Base-by-base conservation (phyloP, 2,888 invertebrate species). In the Tetranychus truncatus region DNA sequence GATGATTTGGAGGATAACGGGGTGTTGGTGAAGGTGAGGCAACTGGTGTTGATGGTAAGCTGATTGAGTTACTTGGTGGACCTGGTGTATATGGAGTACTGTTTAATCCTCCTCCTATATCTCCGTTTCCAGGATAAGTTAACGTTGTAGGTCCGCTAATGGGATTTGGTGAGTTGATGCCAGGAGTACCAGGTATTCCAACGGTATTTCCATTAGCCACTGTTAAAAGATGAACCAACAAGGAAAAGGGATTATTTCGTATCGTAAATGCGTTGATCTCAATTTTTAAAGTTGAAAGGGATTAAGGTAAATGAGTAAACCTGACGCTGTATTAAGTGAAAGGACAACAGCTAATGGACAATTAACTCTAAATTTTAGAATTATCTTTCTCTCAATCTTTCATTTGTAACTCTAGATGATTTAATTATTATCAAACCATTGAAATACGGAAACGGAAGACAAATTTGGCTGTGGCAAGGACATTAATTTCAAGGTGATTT, bases 1-100 rank as follows among this genome's bases (percentile, higher is more conserved):
- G 94, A 84, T 95, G 94, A 84, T 93, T 93, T 21, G 93, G 93
- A 74, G 94, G 94, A 85, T 92, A 93, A 34, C 45, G 34, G 5
- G 20, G 72, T 24, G 34, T 45, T 7, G 44, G 72, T 18, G 44
- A 45, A 45, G 20, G 34, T 15, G 72, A 20, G 45, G 34, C 45
- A 15, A 20, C 24, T 9, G 72, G 72, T 72, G 69, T 24, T 24
- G 69, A 20, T 21, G 55, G 55, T 55, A 55, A 55, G 15, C 55
- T 55, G 15, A 55, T 15, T 9, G 55, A 55, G 55, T 55, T 55
- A 55, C 55, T 55, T 55, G 55, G 55, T 55, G 55, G 55, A 55
- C 55, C 55, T 15, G 55, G 55, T 3, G 55, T 55, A 55, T 15
- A 55, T 55, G 4, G 55, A 55, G 9, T 55, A 15, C 15, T 55